Conservation (phyloP, 2,797 vertebrate species). For the Picus viridis region DNA sequence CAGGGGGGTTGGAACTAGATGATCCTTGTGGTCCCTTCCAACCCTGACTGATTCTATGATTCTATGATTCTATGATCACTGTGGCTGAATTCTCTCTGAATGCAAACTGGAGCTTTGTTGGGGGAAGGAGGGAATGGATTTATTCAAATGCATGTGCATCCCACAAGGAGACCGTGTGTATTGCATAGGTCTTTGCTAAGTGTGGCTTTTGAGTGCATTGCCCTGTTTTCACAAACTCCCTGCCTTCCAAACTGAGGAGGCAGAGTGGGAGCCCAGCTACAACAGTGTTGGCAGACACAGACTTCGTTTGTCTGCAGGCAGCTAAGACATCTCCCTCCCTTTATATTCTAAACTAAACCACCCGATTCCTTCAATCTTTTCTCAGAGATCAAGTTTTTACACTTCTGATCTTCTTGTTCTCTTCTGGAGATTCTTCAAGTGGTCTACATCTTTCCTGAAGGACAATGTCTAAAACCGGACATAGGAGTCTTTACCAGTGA, state of each 20-base stretch:
- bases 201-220: background rate
- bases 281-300: background rate
- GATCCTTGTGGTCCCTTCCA: too few species aligned
- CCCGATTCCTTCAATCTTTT: background rate
- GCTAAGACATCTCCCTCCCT: background rate
- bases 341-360: background rate
- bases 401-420: background rate
- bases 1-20: too few species aligned
- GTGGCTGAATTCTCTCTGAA: background rate
- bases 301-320: background rate
- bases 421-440: constrained; percentile 31
- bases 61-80: too few species aligned
- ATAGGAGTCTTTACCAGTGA: background rate
- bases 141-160: background rate
- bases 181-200: background rate
- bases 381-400: background rate
- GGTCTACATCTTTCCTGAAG: background rate
- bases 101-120: background rate
- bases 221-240: background rate
- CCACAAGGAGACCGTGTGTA: background rate
- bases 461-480: background rate
- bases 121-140: background rate
- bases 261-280: background rate
- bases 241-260: background rate
- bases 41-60: too few species aligned